Base-by-base conservation (phyloP, 2,888 invertebrate species). In the Choristoneura rosaceana region DNA sequence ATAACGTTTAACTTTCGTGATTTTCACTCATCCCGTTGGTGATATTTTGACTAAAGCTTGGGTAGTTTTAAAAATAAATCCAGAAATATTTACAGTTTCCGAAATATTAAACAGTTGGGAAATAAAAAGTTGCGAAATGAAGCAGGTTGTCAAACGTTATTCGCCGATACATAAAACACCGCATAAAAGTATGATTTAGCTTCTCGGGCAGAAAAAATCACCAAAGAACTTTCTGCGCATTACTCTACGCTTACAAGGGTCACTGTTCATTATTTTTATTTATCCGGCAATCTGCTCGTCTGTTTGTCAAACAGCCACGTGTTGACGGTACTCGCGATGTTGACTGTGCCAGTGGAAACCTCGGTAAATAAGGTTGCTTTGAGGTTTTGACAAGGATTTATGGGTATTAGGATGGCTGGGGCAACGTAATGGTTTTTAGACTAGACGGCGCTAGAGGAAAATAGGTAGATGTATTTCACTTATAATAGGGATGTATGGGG, bases 211-310 rank as follows among this genome's bases (percentile, higher is more conserved):
- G 34, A 5, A 34, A n/a, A 34, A 12, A 7, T 8, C 4, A 3
- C 4, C 4, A 33, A 59, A 34, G 63, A 8, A 14, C 62, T 14
- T 4, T 64, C 50, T 50, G 47, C 33, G 38, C 12, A 4, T 43
- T 47, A 8, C 66, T 50, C 64, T 47, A 60, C 34, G 45, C 55
- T 41, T 66, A 55, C 69, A 73, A 80, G 79, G 80, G 82, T 81
- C 82, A 82, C 81, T 84, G 82, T 84, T 85, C 83, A 88, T 89
- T 89, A 87, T 84, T 87, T 86, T 82, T 90, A 83, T 90, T 90
- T 91, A 83, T 90, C 64, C 84, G 90, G 88, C 90, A 90, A 91
- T 91, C 90, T 83, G 81, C 79, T 77, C 77, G 76, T 76, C 67
- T 67, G 74, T 75, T 45, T 63, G 38, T 58, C 61, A 25, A 62